Percentiles rank a stretch among this genome's conserved stretches.
These are phyloP conservation scores for Corydoras maculifer DNA, from an alignment of 2,113 vertebrate genomes.

Conservation along the genomic window DNA sequence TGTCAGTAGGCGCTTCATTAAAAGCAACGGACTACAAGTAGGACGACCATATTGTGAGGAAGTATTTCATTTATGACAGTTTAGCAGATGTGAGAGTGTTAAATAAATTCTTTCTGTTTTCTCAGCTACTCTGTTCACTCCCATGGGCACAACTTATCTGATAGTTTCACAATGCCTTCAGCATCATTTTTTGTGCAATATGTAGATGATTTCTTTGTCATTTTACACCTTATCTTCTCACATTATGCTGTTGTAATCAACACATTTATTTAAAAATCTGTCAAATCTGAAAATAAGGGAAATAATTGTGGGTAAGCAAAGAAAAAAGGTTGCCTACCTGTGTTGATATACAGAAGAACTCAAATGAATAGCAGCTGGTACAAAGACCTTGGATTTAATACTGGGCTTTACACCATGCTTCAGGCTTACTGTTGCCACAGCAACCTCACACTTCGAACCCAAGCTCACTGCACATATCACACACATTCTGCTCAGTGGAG, in stretches of 20 bases:
- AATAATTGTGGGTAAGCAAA: conserved; percentile 5
- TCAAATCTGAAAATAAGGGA: conserved; percentile 19
- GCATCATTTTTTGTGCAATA: conserved; percentile 13
- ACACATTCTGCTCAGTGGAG: conserved; percentile 1
- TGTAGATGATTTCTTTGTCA: background rate
- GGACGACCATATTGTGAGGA: conserved; percentile 41
- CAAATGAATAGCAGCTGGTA: conserved; percentile 6
- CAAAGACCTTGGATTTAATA: conserved; percentile 36
- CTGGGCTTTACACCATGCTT: conserved; percentile 22
- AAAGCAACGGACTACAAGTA: conserved; percentile 53
- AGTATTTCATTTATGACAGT: conserved; percentile 55
- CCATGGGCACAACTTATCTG: conserved; percentile 30
- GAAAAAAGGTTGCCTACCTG: conserved; percentile 3
- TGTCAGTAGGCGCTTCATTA: conserved; percentile 37
- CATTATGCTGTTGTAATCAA: conserved; percentile 30
- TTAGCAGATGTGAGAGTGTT: conserved; percentile 55
- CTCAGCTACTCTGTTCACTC: conserved; percentile 24
- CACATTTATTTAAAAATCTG: conserved; percentile 17
- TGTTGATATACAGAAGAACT: conserved; percentile 23
- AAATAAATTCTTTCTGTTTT: conserved; percentile 51
- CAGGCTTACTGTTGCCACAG: conserved; percentile 52
- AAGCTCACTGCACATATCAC: background rate
- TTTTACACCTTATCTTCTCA: conserved; percentile 12
- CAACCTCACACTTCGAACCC: conserved; percentile 42
- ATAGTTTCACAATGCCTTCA: conserved; percentile 37